Percentiles rank a stretch among this genome's conserved stretches.
phyloP scores from a whole-genome alignment of 2,113 vertebrate species.

The Nansenia antarctica region DNA sequence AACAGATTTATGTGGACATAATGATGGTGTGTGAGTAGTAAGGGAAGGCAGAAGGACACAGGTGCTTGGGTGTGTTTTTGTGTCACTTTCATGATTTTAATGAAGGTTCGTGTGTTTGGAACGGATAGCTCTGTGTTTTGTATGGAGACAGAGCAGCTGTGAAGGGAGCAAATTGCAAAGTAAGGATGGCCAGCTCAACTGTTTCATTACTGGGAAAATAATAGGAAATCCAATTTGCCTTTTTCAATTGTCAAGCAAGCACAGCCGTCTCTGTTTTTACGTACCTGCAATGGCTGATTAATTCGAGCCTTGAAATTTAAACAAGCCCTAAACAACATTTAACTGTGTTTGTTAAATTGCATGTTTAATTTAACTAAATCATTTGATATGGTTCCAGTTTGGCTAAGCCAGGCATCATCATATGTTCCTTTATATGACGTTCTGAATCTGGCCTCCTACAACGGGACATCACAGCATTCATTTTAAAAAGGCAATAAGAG shows the following conservation, averaged over 20 bases:
- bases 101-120: constrained; percentile 1
- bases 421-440: constrained; percentile 34
- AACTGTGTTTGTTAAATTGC: constrained; percentile 49
- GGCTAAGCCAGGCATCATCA: constrained; percentile 20
- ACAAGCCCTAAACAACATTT: constrained; percentile 44
- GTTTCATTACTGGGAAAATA: constrained; percentile 44
- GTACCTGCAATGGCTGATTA: constrained; percentile 51
- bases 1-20: too few species aligned
- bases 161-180: constrained; percentile 37
- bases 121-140: constrained; percentile 3
- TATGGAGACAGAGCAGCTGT: constrained; percentile 24
- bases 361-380: constrained; percentile 50
- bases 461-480: too few species aligned
- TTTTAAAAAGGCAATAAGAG: constrained; percentile 15
- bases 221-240: constrained; percentile 57
- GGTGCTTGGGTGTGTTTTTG: constrained; percentile 23
- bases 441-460: constrained; percentile 24
- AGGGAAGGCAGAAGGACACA: constrained; percentile 9
- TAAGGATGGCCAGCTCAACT: constrained; percentile 50
- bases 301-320: constrained; percentile 46
- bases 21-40: background rate
- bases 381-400: constrained; percentile 40
- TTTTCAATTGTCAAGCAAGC: constrained; percentile 41
- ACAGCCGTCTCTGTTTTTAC: constrained; percentile 35
- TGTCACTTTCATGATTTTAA: constrained; percentile 8